These are phyloP conservation scores for Euphonia xanthogaster DNA, from an alignment of 2,797 vertebrate species.

Conservation along the genomic window DNA sequence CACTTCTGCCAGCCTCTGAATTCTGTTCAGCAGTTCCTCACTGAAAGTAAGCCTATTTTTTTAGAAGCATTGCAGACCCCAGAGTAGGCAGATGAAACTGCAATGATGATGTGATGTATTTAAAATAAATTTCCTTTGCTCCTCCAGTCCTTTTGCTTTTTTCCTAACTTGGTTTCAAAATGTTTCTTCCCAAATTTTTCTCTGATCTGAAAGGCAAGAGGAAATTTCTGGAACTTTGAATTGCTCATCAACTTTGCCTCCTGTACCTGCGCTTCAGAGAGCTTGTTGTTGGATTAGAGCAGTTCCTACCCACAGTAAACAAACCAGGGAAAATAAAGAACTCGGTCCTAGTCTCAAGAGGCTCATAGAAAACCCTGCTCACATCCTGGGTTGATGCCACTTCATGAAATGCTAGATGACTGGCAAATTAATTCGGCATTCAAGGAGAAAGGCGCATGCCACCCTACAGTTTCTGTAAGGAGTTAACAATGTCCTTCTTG, in stretches of 20 bases:
- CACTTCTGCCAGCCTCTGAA: constrained; percentile 43
- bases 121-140: constrained; percentile 54
- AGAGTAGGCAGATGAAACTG: constrained; percentile 45
- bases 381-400: background rate
- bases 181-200: background rate
- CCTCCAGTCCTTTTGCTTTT: background rate
- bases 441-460: background rate
- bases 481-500: background rate
- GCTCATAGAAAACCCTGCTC: background rate
- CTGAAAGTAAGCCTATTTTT: constrained; percentile 8
- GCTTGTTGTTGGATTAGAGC: background rate
- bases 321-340: background rate
- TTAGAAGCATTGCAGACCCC: constrained; percentile 20
- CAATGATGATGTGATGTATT: constrained; percentile 12
- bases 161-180: background rate
- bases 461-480: background rate
- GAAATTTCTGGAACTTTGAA: background rate
- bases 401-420: background rate
- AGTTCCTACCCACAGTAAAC: background rate
- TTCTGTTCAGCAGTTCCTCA: constrained; percentile 16
- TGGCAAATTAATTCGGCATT: background rate
- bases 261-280: background rate
- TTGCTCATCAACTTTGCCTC: background rate
- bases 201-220: background rate
- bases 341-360: background rate